phyloP scores from a whole-genome alignment of 1,140 invertebrate genomes.

The Cheumatopsyche charites region DNA sequence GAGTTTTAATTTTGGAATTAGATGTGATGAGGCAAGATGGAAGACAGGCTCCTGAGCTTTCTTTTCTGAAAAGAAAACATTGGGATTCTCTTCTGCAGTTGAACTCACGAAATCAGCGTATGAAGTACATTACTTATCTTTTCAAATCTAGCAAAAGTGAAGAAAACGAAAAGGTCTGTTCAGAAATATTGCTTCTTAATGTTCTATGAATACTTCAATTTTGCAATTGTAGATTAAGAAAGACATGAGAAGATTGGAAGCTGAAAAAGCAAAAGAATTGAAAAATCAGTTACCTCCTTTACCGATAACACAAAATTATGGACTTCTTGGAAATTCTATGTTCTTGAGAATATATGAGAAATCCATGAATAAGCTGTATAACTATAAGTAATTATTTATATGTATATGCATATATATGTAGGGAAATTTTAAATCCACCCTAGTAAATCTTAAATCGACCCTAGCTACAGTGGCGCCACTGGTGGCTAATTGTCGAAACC shows the following conservation, averaged over 20 bases:
- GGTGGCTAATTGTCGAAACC: too few relatives aligned
- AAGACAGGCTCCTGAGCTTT: conserved; percentile 58
- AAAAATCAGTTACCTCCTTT: conserved; percentile 14
- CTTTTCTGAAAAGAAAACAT: conserved; percentile 56
- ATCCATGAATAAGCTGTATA: conserved; percentile 70
- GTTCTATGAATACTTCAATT: conserved; percentile 13
- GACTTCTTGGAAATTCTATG: conserved; percentile 67
- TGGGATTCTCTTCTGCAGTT: conserved; percentile 67
- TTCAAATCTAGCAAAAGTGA: conserved; percentile 68
- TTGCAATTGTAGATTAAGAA: conserved; percentile 51
- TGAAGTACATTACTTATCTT: conserved; percentile 66
- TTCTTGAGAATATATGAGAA: conserved; percentile 70
- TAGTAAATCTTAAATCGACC: too few relatives aligned
- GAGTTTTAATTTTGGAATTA: conserved; percentile 63
- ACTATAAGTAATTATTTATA: conserved; percentile 61
- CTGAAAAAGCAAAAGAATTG: conserved; percentile 48
- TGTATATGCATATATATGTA: conserved; percentile 9
- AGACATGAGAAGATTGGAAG: conserved; percentile 54
- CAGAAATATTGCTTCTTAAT: too few relatives aligned
- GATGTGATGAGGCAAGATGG: conserved; percentile 66
- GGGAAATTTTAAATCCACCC: too few relatives aligned
- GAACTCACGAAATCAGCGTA: conserved; percentile 58
- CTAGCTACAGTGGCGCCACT: too few relatives aligned
- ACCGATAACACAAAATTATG: conserved; percentile 56
- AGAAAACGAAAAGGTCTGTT: conserved; percentile 52